phyloP scores from a whole-genome alignment of 2,113 vertebrate species.

The Festucalex cinctus region DNA sequence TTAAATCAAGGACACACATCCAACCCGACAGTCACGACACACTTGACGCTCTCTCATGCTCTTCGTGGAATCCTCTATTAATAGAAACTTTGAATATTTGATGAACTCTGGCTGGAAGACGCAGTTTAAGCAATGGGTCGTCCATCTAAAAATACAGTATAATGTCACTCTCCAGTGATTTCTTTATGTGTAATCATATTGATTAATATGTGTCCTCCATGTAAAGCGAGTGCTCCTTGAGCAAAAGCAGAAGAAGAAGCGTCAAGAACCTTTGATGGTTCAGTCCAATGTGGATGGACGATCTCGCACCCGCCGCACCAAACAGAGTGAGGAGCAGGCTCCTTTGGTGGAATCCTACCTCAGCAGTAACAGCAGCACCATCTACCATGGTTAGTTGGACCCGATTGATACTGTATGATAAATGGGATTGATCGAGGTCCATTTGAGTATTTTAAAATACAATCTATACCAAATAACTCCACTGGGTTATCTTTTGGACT shows the following conservation, averaged over 20 bases:
- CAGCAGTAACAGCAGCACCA: constrained; percentile 92
- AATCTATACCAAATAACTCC: neutral
- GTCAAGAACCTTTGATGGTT: constrained; percentile 98
- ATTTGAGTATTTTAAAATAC: neutral
- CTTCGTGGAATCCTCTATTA: constrained; percentile 23
- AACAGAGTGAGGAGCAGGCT: constrained; percentile 93
- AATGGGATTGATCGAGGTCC: neutral
- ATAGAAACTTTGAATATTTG: constrained; percentile 56
- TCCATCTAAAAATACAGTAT: neutral
- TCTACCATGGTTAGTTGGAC: constrained; percentile 82
- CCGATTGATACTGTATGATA: neutral
- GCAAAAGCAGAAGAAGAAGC: constrained; percentile 97
- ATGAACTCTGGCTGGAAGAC: constrained; percentile 46
- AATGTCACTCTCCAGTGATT: neutral
- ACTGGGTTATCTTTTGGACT: neutral
- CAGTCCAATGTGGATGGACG: constrained; percentile 91
- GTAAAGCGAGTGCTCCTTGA: constrained; percentile 87
- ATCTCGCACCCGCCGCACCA: constrained; percentile 82
- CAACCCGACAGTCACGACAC: neutral
- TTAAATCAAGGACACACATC: neutral
- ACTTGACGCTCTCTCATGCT: neutral
- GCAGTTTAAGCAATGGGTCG: constrained; percentile 14
- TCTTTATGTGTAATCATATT: neutral
- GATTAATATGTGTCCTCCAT: neutral
- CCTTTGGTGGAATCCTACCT: constrained; percentile 95